phyloP scores from a whole-genome alignment of 2,888 invertebrate species.

The Lagria hirta region DNA sequence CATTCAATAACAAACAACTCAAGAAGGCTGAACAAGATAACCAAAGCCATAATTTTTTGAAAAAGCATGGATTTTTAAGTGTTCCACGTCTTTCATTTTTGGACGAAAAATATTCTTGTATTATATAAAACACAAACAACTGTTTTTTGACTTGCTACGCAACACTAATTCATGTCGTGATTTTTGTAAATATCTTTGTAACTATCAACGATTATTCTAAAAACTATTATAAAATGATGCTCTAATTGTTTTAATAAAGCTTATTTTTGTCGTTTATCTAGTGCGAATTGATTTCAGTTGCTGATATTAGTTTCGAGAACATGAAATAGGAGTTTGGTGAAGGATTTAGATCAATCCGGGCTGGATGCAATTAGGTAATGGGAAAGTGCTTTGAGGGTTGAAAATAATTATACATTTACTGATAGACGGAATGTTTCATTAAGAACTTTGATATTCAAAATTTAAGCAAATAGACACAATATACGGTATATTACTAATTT shows the following conservation, averaged over 20 bases:
- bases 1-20: slow-evolving; percentile 49
- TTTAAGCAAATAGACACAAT: no score
- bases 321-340: no score
- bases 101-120: slow-evolving; percentile 19
- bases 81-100: slow-evolving; percentile 25
- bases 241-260: slow-evolving; percentile 30
- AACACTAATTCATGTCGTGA: slow-evolving; percentile 7
- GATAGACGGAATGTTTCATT: no score
- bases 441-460: no score
- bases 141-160: slow-evolving; percentile 10
- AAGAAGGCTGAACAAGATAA: slow-evolving; percentile 25
- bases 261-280: slow-evolving; percentile 29
- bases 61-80: slow-evolving; percentile 23
- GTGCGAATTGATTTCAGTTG: no score
- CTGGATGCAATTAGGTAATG: no score
- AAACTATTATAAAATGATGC: slow-evolving; percentile 10
- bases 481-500: no score
- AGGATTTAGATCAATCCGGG: no score
- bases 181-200: slow-evolving; percentile 21
- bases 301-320: no score
- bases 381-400: no score
- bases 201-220: slow-evolving; percentile 21
- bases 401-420: no score
- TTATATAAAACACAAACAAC: slow-evolving; percentile 14
- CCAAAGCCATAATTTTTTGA: background rate